Percentiles rank a stretch among this genome's conserved stretches.
Evolutionary conservation across 2,797 vertebrate genomes (phyloP).

Genomic region (Catamblyrhynchus diadema): DNA sequence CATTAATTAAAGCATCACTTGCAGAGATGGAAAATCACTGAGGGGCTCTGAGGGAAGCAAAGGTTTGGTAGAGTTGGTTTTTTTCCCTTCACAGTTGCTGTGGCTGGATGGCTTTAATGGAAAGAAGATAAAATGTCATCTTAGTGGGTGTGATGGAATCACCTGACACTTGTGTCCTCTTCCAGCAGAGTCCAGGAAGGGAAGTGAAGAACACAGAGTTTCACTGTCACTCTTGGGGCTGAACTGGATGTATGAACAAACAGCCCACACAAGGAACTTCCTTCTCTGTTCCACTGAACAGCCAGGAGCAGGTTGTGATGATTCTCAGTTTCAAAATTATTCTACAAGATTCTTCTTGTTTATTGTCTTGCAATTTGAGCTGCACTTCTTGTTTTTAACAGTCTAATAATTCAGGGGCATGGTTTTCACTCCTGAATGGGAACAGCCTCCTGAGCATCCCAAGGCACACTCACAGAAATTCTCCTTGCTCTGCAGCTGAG

Average conservation of each 20-base stretch:
- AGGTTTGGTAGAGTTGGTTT: not conserved
- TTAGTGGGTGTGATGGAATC: not conserved
- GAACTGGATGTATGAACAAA: not conserved
- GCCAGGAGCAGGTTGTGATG: not conserved
- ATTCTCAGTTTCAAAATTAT: not conserved
- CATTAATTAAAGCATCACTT: not conserved
- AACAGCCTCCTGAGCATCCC: not conserved
- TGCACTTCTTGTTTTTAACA: not conserved
- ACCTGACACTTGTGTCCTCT: not conserved
- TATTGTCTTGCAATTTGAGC: not conserved
- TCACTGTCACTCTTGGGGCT: not conserved
- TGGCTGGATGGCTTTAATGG: not conserved
- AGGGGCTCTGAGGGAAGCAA: not conserved
- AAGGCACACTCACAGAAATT: not conserved
- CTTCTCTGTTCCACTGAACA: not conserved
- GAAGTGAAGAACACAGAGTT: not conserved
- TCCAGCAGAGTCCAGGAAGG: not conserved
- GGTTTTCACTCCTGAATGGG: not conserved
- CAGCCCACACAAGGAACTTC: not conserved
- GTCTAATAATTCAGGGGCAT: not conserved
- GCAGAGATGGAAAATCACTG: constrained; percentile 13
- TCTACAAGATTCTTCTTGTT: not conserved
- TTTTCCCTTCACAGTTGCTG: not conserved
- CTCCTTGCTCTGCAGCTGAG: not conserved
- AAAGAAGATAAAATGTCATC: not conserved